Conservation (phyloP, 1,140 invertebrate species). For the Drosophila baimaii region DNA sequence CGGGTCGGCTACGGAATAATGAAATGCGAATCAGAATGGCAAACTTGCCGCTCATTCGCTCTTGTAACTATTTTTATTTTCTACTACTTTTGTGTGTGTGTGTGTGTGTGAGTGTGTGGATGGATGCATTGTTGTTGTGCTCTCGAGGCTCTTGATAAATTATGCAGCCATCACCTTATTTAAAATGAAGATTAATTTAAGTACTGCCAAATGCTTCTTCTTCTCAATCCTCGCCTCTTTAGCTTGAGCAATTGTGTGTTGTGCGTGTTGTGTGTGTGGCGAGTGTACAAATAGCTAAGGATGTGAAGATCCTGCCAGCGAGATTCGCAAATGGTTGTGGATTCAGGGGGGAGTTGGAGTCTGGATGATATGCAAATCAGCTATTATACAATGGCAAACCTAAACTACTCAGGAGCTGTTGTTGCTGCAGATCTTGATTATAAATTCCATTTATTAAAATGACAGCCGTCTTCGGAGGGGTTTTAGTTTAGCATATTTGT, state of each 20-base stretch:
- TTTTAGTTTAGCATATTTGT: background rate
- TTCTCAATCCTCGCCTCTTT: background rate
- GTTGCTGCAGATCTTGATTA: conserved; percentile 8
- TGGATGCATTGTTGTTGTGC: conserved; percentile 17
- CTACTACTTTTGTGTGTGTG: conserved; percentile 8
- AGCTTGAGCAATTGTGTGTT: conserved; percentile 37
- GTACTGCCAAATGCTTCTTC: conserved; percentile 36
- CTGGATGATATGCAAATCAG: conserved; percentile 34
- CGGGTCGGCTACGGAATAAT: conserved; percentile 66
- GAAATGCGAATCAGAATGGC: conserved; percentile 50
- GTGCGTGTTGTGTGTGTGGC: conserved; percentile 28
- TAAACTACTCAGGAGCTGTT: conserved; percentile 21
- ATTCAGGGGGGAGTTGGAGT: background rate
- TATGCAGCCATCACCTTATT: conserved; percentile 55
- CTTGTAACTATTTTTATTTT: conserved; percentile 6
- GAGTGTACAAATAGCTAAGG: conserved; percentile 34
- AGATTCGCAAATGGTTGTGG: conserved; percentile 27
- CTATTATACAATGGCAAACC: conserved; percentile 25
- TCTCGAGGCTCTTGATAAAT: conserved; percentile 50
- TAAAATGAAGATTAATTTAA: conserved; percentile 75
- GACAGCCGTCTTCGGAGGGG: background rate
- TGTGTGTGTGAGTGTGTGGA: background rate
- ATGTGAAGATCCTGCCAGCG: conserved; percentile 25
- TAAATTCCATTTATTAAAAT: conserved; percentile 29
- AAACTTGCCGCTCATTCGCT: conserved; percentile 31